These are phyloP conservation scores for Scortum barcoo DNA, from an alignment of 2,113 vertebrate genomes.

Conservation along the genomic window DNA sequence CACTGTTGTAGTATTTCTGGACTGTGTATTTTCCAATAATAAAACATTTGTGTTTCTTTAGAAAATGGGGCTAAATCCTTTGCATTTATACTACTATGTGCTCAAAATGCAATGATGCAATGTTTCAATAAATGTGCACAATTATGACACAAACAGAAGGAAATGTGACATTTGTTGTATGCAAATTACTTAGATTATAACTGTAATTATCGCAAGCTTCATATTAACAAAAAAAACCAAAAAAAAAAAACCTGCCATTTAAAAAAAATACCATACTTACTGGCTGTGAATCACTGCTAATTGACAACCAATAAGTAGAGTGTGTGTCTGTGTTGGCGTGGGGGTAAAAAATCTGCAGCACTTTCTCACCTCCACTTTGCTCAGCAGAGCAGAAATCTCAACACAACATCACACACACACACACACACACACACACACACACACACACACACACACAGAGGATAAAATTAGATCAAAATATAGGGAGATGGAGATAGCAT, in stretches of 20 bases:
- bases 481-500: conserved; percentile 21
- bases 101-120: not conserved
- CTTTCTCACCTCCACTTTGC: conserved; percentile 46
- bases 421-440: not conserved
- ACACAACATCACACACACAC: conserved; percentile 21
- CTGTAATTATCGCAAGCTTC: not conserved
- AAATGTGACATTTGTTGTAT: not conserved
- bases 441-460: not conserved
- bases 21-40: not conserved
- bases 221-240: not conserved
- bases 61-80: too few species aligned
- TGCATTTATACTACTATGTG: not conserved
- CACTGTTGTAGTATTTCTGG: not conserved
- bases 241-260: too few species aligned
- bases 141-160: not conserved
- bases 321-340: not conserved
- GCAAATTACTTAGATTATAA: not conserved
- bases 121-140: too few species aligned
- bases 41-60: not conserved
- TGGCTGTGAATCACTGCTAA: conserved; percentile 3
- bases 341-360: not conserved
- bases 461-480: conserved; percentile 48
- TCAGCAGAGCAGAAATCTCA: conserved; percentile 46
- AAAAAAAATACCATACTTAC: not conserved
- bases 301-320: conserved; percentile 4